A percentile compares a stretch with the other conserved stretches of the same genome.
phyloP scores from a whole-genome alignment of 2,113 vertebrate species.

The Sarotherodon lohbergeri region DNA sequence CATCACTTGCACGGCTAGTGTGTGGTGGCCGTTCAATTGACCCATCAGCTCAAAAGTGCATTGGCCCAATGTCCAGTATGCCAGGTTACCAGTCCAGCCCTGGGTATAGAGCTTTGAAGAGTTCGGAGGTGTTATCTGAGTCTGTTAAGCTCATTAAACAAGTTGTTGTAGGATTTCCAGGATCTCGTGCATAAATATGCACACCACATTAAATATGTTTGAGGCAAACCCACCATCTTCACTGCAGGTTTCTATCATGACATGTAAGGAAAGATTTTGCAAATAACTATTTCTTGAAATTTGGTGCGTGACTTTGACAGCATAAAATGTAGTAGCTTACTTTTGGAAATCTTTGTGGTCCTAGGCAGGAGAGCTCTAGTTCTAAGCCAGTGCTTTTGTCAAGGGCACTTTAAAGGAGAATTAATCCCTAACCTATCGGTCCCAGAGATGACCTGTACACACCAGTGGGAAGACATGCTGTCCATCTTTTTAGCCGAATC shows the following conservation, averaged over 20 bases:
- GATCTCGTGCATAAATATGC: not conserved
- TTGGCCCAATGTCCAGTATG: not conserved
- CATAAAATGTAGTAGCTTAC: not conserved
- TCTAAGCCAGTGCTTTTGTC: not conserved
- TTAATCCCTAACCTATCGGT: not conserved
- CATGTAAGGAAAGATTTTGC: not conserved
- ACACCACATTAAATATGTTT: not conserved
- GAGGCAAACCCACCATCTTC: not conserved
- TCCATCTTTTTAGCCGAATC: not conserved
- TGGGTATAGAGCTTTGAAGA: not conserved
- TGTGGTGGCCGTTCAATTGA: not conserved
- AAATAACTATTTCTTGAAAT: not conserved
- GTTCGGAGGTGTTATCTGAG: fast-evolving
- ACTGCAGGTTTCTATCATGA: not conserved
- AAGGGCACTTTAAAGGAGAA: not conserved
- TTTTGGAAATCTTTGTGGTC: not conserved
- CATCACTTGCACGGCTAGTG: not conserved
- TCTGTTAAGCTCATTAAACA: not conserved
- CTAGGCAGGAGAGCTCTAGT: not conserved
- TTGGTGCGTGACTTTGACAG: not conserved
- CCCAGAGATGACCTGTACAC: not conserved
- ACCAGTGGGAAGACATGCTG: not conserved
- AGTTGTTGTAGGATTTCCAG: not conserved
- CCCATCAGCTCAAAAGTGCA: not conserved
- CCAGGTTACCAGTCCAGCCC: not conserved